Evolutionary conservation across 1,140 invertebrate genomes (phyloP).

Genomic region (Meloidogyne floridensis): DNA sequence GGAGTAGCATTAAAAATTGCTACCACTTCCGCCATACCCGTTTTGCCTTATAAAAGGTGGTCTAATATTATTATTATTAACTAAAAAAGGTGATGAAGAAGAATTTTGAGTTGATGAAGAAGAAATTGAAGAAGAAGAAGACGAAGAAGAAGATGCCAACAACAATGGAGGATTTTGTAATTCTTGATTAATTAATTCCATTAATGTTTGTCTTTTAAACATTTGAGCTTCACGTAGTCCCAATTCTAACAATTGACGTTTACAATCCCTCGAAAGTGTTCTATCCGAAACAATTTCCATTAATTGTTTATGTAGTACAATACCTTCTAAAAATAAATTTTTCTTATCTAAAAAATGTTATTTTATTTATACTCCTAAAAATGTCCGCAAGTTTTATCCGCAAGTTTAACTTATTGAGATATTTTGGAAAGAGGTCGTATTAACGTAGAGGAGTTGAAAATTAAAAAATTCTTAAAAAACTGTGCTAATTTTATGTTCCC

Average conservation of each 20-base stretch:
- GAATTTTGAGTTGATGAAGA: not conserved
- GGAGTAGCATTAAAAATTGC: not conserved
- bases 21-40: not conserved
- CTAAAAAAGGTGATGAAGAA: not conserved
- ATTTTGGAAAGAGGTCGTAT: too few species aligned
- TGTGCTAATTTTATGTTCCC: too few species aligned
- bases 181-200: slow-evolving; percentile 15
- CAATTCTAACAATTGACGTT: slow-evolving; percentile 12
- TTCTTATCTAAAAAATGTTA: not conserved
- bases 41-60: not conserved
- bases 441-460: not conserved
- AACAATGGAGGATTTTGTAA: slow-evolving; percentile 2
- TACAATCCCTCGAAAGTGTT: not conserved
- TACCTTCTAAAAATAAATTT: not conserved
- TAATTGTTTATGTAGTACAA: not conserved
- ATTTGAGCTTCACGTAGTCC: slow-evolving; percentile 16
- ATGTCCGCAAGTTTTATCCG: too few species aligned
- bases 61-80: not conserved
- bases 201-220: slow-evolving; percentile 18
- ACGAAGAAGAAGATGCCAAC: slow-evolving; percentile 7
- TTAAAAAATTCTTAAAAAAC: not conserved
- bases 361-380: too few species aligned
- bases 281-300: not conserved
- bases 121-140: not conserved
- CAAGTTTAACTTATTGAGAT: too few species aligned